These are phyloP conservation scores for Tapirus indicus DNA, from an alignment of 2,797 vertebrate genomes.

Conservation along the genomic window DNA sequence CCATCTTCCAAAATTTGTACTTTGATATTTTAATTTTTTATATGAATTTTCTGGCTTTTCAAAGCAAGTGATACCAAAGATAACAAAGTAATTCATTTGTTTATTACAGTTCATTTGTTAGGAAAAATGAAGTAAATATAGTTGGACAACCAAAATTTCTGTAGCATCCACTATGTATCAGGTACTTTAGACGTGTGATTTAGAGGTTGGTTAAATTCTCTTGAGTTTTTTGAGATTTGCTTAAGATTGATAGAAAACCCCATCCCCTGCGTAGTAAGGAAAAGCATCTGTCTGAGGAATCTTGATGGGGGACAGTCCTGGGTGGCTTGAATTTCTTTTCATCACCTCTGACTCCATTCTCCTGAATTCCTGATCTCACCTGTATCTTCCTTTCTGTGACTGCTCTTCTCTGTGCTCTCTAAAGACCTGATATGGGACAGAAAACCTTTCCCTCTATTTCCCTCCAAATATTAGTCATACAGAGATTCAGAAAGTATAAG, in stretches of 20 bases:
- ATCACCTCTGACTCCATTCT: background rate
- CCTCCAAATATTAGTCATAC: background rate
- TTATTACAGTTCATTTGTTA: background rate
- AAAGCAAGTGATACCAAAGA: background rate
- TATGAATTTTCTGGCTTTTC: background rate
- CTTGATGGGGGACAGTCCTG: too few species aligned
- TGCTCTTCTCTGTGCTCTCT: background rate
- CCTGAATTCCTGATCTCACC: background rate
- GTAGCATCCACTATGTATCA: background rate
- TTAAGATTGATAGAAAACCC: background rate
- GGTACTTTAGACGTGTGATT: background rate
- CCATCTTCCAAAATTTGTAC: background rate
- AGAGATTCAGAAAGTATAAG: background rate
- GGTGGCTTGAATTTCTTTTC: background rate
- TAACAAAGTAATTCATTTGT: background rate
- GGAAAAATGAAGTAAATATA: background rate
- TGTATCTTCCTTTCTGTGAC: background rate
- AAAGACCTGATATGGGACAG: background rate
- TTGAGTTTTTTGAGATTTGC: background rate
- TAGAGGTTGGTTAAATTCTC: background rate
- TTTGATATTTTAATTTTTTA: background rate
- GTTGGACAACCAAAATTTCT: background rate
- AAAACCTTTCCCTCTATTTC: background rate
- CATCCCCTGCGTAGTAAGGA: background rate
- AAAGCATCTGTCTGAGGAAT: background rate